A percentile compares a stretch with the other conserved stretches of the same genome.
Evolutionary conservation across 1,140 invertebrate genomes (phyloP).

Genomic region (Aphidius ervi): DNA sequence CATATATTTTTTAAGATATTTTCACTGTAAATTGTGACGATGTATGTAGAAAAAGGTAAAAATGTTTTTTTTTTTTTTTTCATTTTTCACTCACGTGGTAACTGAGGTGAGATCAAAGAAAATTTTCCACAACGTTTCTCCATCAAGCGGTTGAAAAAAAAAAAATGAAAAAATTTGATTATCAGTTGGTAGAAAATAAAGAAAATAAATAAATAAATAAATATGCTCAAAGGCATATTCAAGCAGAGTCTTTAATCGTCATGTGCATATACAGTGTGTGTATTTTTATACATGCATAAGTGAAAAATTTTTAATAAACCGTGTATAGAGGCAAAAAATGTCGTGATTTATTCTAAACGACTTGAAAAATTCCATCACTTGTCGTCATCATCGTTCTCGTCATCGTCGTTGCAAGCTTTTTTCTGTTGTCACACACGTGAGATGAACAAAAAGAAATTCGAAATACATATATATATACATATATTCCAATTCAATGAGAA

Average conservation of each 20-base stretch:
- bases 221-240: slow-evolving; percentile 5
- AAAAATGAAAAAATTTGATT: slow-evolving; percentile 1
- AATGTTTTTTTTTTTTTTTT: too few relatives aligned
- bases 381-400: too few relatives aligned
- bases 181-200: too few relatives aligned
- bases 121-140: slow-evolving; percentile 9
- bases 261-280: slow-evolving; percentile 7
- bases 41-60: slow-evolving; percentile 17
- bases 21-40: slow-evolving; percentile 19
- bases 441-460: too few relatives aligned
- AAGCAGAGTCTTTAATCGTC: slow-evolving; percentile 19
- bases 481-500: slow-evolving; percentile 9
- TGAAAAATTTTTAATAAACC: not conserved
- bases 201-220: too few relatives aligned
- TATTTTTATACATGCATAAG: not conserved
- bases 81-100: slow-evolving; percentile 5
- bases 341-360: slow-evolving; percentile 5
- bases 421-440: too few relatives aligned
- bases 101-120: slow-evolving; percentile 17
- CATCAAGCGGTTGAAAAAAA: not conserved
- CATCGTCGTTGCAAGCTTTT: too few relatives aligned
- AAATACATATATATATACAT: too few relatives aligned
- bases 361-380: too few relatives aligned
- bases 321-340: not conserved
- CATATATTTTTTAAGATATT: not conserved